Base-by-base conservation (phyloP, 1,140 invertebrate genomes). In the Hylaeus anthracinus region DNA sequence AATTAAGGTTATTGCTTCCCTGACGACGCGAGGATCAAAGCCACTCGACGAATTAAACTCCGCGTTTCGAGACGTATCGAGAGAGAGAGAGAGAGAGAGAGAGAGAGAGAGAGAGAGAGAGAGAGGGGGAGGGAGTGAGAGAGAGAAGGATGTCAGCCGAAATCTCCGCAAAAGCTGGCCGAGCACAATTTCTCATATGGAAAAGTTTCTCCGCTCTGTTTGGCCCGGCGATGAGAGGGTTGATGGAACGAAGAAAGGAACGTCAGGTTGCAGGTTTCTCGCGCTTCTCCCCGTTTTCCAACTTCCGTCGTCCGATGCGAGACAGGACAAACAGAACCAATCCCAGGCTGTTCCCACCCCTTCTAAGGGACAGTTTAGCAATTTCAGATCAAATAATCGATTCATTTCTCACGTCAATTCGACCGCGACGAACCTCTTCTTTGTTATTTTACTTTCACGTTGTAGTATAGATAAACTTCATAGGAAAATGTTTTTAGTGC, bases 171-270 rank as follows among this genome's bases (percentile, higher is more conserved):
- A 64, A 74, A 67, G 63, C 69, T 55, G 66, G 55, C 55, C 63
- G 61, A 64, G 82, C 58, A 80, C 77, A 84, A 84, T 84, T 67
- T 76, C 60, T 77, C 78, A 75, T 84, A 86, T 86, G 76, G 77
- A 84, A 84, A 86, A 86, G 84, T 86, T 86, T 60, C 63, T 67
- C 48, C 51, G 51, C 48, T 58, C 64, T 55, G 82, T 84, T 72
- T 51, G 70, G 51, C 45, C 8, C 9, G n/a, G 26, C 37, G 72
- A 66, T 45, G 65, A 70, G 41, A 56, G 48, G 14, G 72, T 37
- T 37, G 60, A 26, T 61, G 60, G 56, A 12, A 15, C 51, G 56
- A 37, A 14, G 51, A 41, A 26, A 45, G 65, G 64, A 67, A 60
- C 48, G 60, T 12, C 48, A 70, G 65, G 73, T 77, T 77, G 66